A percentile compares a stretch with the other conserved stretches of the same genome.
phyloP scores from a whole-genome alignment of 2,888 invertebrate genomes.

The Zaprionus bogoriensis region DNA sequence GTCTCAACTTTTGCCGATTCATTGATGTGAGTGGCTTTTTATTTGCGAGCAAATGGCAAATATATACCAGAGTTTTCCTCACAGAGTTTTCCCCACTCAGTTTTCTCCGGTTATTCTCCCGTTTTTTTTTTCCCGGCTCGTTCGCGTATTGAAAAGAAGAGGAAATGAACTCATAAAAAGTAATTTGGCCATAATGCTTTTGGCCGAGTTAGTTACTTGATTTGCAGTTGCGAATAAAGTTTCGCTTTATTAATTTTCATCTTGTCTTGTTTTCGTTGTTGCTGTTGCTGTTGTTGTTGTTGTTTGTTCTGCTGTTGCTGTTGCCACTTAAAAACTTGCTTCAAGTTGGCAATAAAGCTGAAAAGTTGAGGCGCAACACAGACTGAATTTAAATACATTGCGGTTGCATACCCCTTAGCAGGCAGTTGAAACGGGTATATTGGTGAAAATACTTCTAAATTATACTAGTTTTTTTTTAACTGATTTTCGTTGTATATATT shows the following conservation, averaged over 20 bases:
- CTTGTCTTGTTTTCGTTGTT: conserved; percentile 51
- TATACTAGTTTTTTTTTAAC: too few relatives aligned
- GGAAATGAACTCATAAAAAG: conserved; percentile 78
- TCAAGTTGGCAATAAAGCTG: conserved; percentile 42
- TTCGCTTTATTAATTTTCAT: conserved; percentile 75
- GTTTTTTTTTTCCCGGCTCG: conserved; percentile 17
- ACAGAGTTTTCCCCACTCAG: background rate
- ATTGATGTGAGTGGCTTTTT: conserved; percentile 78
- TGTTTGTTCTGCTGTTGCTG: conserved; percentile 8
- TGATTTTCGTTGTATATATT: too few relatives aligned
- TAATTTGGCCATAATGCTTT: conserved; percentile 76
- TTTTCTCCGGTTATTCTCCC: background rate
- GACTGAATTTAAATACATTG: conserved; percentile 31
- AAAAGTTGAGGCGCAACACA: conserved; percentile 34
- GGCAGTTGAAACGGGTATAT: background rate
- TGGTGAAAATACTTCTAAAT: too few relatives aligned
- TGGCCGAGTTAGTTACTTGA: conserved; percentile 75
- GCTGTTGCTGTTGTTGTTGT: conserved; percentile 33
- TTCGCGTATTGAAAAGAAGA: conserved; percentile 54
- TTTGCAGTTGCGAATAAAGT: conserved; percentile 78
- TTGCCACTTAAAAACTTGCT: conserved; percentile 65
- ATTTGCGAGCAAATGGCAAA: conserved; percentile 64
- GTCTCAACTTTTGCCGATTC: conserved; percentile 61
- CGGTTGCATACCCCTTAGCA: conserved; percentile 4
- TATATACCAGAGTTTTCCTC: conserved; percentile 28